Evolutionary conservation across 2,888 invertebrate species (phyloP).

Genomic region (Polia nebulosa): DNA sequence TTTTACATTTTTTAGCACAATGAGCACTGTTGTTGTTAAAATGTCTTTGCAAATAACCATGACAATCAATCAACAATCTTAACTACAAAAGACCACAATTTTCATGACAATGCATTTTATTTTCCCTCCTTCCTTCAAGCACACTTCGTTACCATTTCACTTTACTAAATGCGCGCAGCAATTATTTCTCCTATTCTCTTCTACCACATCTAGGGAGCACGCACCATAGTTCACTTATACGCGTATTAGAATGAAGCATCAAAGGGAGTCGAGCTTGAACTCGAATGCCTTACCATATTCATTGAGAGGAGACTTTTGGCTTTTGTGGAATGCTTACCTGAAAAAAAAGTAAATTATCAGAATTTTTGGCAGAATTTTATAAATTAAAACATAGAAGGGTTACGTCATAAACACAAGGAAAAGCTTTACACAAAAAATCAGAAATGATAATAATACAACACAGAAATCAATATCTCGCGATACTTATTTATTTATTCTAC

Average conservation of each 20-base stretch:
- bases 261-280: constrained; percentile 59
- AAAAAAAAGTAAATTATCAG: constrained; percentile 38
- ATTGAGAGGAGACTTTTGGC: constrained; percentile 12
- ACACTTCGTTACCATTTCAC: constrained; percentile 31
- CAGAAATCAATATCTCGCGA: too few relatives aligned
- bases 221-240: constrained; percentile 56
- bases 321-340: constrained; percentile 52
- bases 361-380: background rate
- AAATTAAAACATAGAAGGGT: too few relatives aligned
- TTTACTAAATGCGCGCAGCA: constrained; percentile 40
- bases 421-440: too few relatives aligned
- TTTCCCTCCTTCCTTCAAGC: constrained; percentile 17
- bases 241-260: constrained; percentile 57
- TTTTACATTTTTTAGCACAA: too few relatives aligned
- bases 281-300: constrained; percentile 43
- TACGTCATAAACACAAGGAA: too few relatives aligned
- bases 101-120: constrained; percentile 8
- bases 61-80: too few relatives aligned
- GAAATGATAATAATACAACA: too few relatives aligned
- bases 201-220: constrained; percentile 51
- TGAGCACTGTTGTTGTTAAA: too few relatives aligned
- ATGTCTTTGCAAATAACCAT: too few relatives aligned
- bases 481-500: too few relatives aligned
- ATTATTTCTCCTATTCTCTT: constrained; percentile 31
- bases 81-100: background rate